phyloP scores from a whole-genome alignment of 2,113 vertebrate genomes.

The Phylloscopus trochiloides region DNA sequence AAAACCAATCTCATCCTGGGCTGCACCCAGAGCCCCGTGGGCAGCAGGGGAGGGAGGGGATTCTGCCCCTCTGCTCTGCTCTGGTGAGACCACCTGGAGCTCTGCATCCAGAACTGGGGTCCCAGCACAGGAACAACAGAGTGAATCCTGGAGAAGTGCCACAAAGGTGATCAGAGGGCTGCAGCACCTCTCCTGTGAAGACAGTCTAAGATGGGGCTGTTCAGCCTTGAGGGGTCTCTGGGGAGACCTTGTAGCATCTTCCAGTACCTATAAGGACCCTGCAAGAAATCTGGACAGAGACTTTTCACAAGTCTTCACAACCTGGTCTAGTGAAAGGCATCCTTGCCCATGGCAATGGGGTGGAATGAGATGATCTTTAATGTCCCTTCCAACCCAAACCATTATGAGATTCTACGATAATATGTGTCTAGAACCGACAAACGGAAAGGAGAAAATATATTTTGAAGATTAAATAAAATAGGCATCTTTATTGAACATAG shows the following conservation, averaged over 20 bases:
- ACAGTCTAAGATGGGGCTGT: not conserved
- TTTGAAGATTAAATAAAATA: not conserved
- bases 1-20: not conserved
- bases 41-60: not conserved
- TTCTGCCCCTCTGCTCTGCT: not conserved
- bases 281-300: not conserved
- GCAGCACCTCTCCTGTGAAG: not conserved
- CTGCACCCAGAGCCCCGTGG: not conserved
- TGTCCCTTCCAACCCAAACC: not conserved
- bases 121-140: not conserved
- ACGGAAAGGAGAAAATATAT: not conserved
- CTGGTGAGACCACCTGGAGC: not conserved
- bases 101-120: not conserved
- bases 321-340: not conserved
- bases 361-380: not conserved
- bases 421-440: not conserved
- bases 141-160: not conserved
- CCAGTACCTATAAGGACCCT: not conserved
- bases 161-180: not conserved
- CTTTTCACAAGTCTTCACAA: not conserved
- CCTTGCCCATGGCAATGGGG: no score
- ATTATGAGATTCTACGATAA: not conserved
- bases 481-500: not conserved
- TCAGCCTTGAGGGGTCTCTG: not conserved
- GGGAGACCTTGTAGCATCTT: not conserved